Evolutionary conservation across 2,797 vertebrate species (phyloP).

Genomic region (Mycteria americana): DNA sequence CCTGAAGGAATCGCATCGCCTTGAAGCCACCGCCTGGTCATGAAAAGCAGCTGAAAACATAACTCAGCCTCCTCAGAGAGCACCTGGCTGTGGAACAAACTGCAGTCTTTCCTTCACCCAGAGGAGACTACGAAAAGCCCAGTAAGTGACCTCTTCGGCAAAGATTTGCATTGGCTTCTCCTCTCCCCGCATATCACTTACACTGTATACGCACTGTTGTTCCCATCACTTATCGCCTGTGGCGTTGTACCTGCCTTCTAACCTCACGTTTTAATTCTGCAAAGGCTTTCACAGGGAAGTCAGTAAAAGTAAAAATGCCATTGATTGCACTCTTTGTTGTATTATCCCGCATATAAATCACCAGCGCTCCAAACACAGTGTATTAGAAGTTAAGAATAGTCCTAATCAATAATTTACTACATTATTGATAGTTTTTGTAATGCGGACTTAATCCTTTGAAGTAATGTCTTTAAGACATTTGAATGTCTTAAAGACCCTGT

Average conservation of each 20-base stretch:
- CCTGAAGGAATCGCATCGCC: background rate
- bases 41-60: background rate
- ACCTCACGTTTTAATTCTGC: background rate
- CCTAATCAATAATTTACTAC: background rate
- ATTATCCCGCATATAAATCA: background rate
- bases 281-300: background rate
- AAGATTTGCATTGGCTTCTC: background rate
- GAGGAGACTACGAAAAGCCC: background rate
- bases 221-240: background rate
- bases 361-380: background rate
- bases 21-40: background rate
- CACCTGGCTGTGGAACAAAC: background rate
- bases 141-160: background rate
- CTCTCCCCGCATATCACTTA: background rate
- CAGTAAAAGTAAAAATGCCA: background rate
- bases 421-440: background rate
- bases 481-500: too few species aligned
- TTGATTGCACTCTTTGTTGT: background rate
- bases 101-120: background rate
- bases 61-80: background rate
- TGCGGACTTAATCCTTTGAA: background rate
- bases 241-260: background rate
- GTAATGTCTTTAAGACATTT: background rate
- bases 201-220: fast-evolving
- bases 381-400: background rate